Percentiles rank a stretch among this genome's conserved stretches.
Evolutionary conservation across 2,888 invertebrate species (phyloP).

Genomic region (Zaprionus lineosus): DNA sequence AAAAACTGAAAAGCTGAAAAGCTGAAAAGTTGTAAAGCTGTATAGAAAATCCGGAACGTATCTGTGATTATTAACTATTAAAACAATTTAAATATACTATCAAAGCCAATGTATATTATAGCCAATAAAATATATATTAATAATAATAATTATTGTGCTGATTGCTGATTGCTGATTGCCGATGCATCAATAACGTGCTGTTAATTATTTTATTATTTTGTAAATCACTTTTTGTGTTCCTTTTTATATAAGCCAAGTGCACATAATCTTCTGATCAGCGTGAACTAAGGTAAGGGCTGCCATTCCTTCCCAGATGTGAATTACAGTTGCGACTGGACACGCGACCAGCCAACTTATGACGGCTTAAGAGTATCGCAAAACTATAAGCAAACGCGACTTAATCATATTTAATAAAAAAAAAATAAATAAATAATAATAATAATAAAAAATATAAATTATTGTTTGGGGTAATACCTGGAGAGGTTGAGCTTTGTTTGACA

Average conservation of each 20-base stretch:
- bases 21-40: too few species aligned
- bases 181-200: constrained; percentile 7
- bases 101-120: too few species aligned
- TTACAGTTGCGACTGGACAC: constrained; percentile 28
- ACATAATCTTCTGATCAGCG: constrained; percentile 45
- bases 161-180: constrained; percentile 33
- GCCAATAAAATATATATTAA: too few species aligned
- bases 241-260: constrained; percentile 29
- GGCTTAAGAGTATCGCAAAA: too few species aligned
- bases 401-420: too few species aligned
- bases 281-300: constrained; percentile 53
- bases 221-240: constrained; percentile 3
- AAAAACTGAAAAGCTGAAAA: too few species aligned
- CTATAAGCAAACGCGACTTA: too few species aligned
- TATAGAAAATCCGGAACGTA: constrained; percentile 18
- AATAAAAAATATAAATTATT: too few species aligned
- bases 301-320: background rate
- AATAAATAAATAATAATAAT: too few species aligned
- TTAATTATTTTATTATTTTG: background rate
- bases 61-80: constrained; percentile 74
- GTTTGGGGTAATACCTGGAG: too few species aligned
- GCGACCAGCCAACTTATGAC: constrained; percentile 50
- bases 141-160: constrained; percentile 24
- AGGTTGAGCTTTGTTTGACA: too few species aligned
- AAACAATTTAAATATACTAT: too few species aligned